phyloP scores from a whole-genome alignment of 2,797 vertebrate species.

The Semotilus atromaculatus region DNA sequence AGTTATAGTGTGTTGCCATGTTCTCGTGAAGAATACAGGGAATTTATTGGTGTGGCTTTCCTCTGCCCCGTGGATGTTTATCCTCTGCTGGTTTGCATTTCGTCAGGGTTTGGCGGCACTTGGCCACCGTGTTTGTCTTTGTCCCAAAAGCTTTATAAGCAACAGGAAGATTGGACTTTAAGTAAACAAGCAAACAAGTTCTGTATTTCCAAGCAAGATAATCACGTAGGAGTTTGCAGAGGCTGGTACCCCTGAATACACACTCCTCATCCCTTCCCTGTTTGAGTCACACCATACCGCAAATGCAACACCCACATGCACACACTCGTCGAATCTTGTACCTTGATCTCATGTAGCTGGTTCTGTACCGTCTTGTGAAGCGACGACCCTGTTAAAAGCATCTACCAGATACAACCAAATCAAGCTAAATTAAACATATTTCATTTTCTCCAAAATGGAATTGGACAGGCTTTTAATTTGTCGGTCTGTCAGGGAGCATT shows the following conservation, averaged over 20 bases:
- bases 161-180: conserved; percentile 27
- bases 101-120: conserved; percentile 7
- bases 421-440: conserved; percentile 37
- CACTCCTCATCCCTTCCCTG: conserved; percentile 41
- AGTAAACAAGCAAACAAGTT: conserved; percentile 36
- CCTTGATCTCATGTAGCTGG: conserved; percentile 39
- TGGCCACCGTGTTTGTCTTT: conserved; percentile 36
- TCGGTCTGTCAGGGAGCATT: conserved; percentile 45
- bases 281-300: conserved; percentile 26
- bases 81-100: conserved; percentile 31
- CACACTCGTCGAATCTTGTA: conserved; percentile 32
- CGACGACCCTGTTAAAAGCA: background rate
- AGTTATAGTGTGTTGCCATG: conserved; percentile 26
- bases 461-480: conserved; percentile 46
- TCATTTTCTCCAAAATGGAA: conserved; percentile 45
- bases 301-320: conserved; percentile 6
- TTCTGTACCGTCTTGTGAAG: conserved; percentile 33
- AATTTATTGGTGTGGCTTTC: conserved; percentile 26
- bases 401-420: conserved; percentile 24
- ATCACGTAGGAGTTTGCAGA: conserved; percentile 14
- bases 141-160: conserved; percentile 46
- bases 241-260: conserved; percentile 40
- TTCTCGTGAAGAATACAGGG: conserved; percentile 4
- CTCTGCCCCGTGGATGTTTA: conserved; percentile 28
- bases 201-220: conserved; percentile 18